phyloP scores from a whole-genome alignment of 2,113 vertebrate species.

The Aplodontia rufa region DNA sequence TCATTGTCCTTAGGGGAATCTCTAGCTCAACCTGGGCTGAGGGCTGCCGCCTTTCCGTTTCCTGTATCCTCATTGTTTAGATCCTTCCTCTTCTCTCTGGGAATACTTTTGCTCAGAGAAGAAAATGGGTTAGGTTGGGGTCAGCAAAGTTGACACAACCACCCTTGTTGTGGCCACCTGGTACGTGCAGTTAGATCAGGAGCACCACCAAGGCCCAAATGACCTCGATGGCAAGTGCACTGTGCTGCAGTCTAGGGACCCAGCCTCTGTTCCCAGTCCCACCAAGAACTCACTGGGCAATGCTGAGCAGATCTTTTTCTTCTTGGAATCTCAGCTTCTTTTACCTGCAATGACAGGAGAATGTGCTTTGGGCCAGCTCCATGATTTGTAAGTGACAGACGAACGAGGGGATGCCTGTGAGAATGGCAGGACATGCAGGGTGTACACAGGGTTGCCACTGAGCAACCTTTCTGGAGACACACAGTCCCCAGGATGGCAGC shows the following conservation, averaged over 20 bases:
- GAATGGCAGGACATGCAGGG: background rate
- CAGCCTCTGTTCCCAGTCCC: background rate
- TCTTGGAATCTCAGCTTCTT: background rate
- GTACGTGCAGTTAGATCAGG: background rate
- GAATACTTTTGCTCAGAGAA: background rate
- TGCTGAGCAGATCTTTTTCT: fast-evolving
- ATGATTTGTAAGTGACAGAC: background rate
- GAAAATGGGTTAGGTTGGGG: background rate
- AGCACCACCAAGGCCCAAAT: background rate
- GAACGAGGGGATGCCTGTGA: background rate
- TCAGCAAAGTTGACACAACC: background rate
- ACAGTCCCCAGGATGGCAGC: background rate
- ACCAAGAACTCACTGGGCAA: background rate
- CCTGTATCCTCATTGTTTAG: background rate
- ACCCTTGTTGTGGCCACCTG: background rate
- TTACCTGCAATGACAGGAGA: background rate
- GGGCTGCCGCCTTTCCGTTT: background rate
- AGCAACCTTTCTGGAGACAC: background rate
- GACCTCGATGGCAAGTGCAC: background rate
- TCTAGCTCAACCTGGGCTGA: background rate
- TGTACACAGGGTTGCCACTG: background rate
- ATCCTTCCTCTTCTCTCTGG: background rate
- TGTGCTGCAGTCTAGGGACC: background rate
- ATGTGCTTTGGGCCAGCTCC: background rate
- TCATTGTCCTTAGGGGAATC: background rate